These are phyloP conservation scores for Aspidoscelis tigris DNA, from an alignment of 2,113 vertebrate genomes.

Conservation along the genomic window DNA sequence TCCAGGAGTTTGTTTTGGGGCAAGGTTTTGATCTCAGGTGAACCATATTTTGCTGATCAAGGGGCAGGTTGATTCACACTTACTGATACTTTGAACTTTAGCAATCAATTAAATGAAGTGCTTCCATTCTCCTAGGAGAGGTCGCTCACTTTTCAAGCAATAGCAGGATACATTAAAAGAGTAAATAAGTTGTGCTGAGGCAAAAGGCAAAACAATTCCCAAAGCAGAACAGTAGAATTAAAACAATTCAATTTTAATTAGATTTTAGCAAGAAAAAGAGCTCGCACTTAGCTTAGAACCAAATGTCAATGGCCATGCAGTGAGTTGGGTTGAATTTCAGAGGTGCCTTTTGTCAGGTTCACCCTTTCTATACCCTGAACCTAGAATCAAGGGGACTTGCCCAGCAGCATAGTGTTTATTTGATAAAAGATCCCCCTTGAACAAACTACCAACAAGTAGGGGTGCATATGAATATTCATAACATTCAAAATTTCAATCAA, in stretches of 20 bases:
- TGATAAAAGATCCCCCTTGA: too few species aligned
- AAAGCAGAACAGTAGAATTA: not conserved
- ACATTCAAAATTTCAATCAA: too few species aligned
- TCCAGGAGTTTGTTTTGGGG: slow-evolving; percentile 2
- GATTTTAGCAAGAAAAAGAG: not conserved
- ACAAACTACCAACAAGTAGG: too few species aligned
- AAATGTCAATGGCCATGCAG: not conserved
- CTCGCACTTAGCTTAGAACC: not conserved
- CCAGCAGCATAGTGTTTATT: too few species aligned
- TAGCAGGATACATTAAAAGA: fast-evolving
- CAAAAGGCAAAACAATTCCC: not conserved
- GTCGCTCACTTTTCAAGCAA: not conserved
- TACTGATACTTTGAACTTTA: not conserved
- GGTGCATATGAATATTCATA: too few species aligned
- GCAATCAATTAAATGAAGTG: slow-evolving; percentile 5
- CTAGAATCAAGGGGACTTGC: too few species aligned
- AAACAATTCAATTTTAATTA: not conserved
- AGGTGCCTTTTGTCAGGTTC: not conserved
- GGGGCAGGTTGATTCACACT: not conserved
- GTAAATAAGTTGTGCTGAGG: not conserved
- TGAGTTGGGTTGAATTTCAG: not conserved
- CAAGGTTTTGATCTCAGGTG: not conserved
- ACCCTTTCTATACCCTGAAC: too few species aligned
- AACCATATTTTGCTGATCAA: slow-evolving; percentile 9
- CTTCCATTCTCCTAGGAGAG: not conserved